Base-by-base conservation (phyloP, 2,113 vertebrate species). In the Etheostoma cragini region DNA sequence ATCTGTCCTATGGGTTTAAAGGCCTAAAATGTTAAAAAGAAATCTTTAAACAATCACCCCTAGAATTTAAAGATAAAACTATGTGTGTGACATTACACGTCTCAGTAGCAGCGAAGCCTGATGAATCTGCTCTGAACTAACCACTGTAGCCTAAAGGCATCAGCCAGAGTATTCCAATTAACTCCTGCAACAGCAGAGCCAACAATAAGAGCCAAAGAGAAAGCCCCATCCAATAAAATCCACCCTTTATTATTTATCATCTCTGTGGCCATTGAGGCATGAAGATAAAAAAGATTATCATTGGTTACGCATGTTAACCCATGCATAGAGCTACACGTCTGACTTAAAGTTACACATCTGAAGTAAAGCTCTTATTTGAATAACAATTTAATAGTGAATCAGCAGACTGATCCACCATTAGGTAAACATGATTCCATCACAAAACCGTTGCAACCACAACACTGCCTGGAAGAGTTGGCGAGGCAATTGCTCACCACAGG, bases 141-240 rank as follows among this genome's bases (percentile, higher is more conserved):
- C 47, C 63, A 46, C 45, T 77, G 72, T 35, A 72, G 85, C 84
- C 73, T 54, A 54, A 85, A 81, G 83, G 79, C 67, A 76, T 73
- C 76, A 63, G 35, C 17, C 76, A 73, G 47, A 76, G 58, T 82
- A 81, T 90, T 91, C 65, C 88, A 88, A 91, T 92, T 84, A 90
- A 78, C 71, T 87, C 52, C 61, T 42, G 76, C 64, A 85, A 86
- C 26, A 89, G 76, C 78, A 82, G 65, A 89, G 61, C 70, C 35
- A 65, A 86, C 75, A 79, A 83, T 46, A 50, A 73, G 56, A 76
- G 45, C 33, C 50, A 77, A 82, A 82, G 75, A 88, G 65, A 89
- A 76, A 85, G 72, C 61, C 72, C 46, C 76, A 79, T 83, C 79
- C 49, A 89, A 68, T 80, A 91, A 81, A 80, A 64, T 53, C 72